Base-by-base conservation (phyloP, 2,113 vertebrate species). In the Xiphophorus hellerii region DNA sequence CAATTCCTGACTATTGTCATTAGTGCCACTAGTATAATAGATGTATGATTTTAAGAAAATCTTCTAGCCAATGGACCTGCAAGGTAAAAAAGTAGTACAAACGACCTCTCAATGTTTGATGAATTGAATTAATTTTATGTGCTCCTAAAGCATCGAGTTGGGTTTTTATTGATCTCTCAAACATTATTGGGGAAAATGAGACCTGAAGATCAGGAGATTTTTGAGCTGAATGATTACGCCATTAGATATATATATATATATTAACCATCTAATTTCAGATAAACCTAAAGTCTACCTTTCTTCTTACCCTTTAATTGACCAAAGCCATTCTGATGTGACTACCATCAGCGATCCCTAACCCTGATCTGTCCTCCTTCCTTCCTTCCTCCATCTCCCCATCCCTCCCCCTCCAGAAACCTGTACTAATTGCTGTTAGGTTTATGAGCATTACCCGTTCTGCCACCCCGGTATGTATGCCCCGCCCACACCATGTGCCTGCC, bases 341-440 rank as follows among this genome's bases (percentile, higher is more conserved):
- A 65, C 75, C 39, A 25, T 68, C 67, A 73, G 7, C 25, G 0
- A 44, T 78, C 82, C 78, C 30, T 78, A 76, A 85, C 83, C 86
- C 71, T 84, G 60, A 80, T 67, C 71, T 90, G 68, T 91, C 86
- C 88, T 82, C 83, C 88, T 39, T 39, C 37, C 37, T 39, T 42
- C 39, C 85, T 71, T 79, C 85, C 83, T 44, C 66, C 37, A 9
- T 60, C 13, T 51, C 33, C 58, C 77, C 39, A 14, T 69, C 54
- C 73, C 96, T 92, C 62, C 44, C 94, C 92, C 95, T 96, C 91
- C 95, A 99, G 97, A 98, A 98, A 95, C 97, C 97, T 29, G 96
- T 98, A 96, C 95, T 99, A 96, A 99, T 99, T 95, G 97, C 97
- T 89, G 96, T 98, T 99, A 99, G 96, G 96, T 99, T 99, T 97